Base-by-base conservation (phyloP, 2,797 vertebrate species). In the Chelon labrosus region DNA sequence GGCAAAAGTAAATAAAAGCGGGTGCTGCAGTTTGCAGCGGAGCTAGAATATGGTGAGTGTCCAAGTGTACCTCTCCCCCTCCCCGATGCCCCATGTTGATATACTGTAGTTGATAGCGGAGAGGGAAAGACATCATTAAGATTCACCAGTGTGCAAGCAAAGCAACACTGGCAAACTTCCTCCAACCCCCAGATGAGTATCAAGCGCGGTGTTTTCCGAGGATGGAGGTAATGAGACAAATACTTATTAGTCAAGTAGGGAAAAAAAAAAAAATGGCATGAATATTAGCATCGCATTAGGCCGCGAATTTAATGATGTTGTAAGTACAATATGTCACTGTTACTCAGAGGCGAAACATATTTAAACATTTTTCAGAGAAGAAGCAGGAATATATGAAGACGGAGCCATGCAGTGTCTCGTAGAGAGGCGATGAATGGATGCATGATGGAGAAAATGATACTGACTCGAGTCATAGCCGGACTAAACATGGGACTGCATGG, bases 181-280 rank as follows among this genome's bases (percentile, higher is more conserved):
- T 79, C 68, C 79, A 90, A 89, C 35, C 85, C 88, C 87, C 84
- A 82, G 83, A 91, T 89, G 90, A 89, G 89, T 88, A 85, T 88
- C 87, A 87, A 80, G 84, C 81, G 65, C 80, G 89, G 86, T 88
- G 89, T 93, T 91, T 89, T 88, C 85, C 82, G 85, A 90, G 86
- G 78, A 80, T 69, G 78, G 73, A 87, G 79, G 88, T 92, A 93
- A 94, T 94, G 90, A 92, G 90, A 92, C 88, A 90, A 90, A 91
- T 88, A 89, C 79, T 74, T 89, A 88, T 91, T 89, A 86, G 88
- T 92, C 88, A 87, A 89, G 86, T 86, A 92, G 7, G n/a, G 5
- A 27, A 35, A 35, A 35, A 35, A 35, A 35, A 35, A 35, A 91
- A 90, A 90, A 91, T 91, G 85, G 83, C 83, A 91, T 71, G 76